Base-by-base conservation (phyloP, 2,888 invertebrate species). In the Nipponacmea schrenckii region DNA sequence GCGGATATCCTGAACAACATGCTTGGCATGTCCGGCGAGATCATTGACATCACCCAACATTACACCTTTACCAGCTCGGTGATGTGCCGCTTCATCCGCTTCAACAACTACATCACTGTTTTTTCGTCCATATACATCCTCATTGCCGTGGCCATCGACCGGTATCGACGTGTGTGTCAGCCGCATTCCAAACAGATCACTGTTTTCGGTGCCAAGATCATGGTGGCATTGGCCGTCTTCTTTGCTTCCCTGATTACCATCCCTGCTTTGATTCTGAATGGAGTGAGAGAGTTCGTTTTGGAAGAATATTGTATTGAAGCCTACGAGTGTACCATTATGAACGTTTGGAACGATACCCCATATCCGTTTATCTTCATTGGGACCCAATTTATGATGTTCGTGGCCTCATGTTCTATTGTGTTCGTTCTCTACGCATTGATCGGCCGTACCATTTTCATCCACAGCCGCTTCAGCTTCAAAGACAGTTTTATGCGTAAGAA, bases 1-100 rank as follows among this genome's bases (percentile, higher is more conserved):
- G 69, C 72, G 14, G 75, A 77, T 46, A 67, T 77, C 15, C 44
- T 75, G 31, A 74, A 72, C 67, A 68, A 69, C 31, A 39, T 62
- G 15, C 64, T 77, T 8, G 74, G 72, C 24, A 77, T 77, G 75
- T 75, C 77, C 0, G 72, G 74, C 0, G 77, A 77, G 65, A 75
- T 77, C 20, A 65, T 74, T 14, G 77, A 77, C 64, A 70, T 77
- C 39, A 62, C 74, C 17, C 72, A 69, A 26, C 71, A 70, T 20
- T 72, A 72, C 31, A 74, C 69, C 3, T 77, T 75, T 31, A 62
- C 71, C 12, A 72, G 72, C 2, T 62, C 45, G 14, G 45, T 64
- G 2, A 74, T 75, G 10, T 77, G 77, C 31, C 74, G 74, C 3
- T 48, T 74, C 0, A 68, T 77, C 15, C 64, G 75, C 1, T 77